A percentile compares a stretch with the other conserved stretches of the same genome.
Conservation (phyloP, 1,140 invertebrate species). For the Zaprionus ghesquierei region DNA sequence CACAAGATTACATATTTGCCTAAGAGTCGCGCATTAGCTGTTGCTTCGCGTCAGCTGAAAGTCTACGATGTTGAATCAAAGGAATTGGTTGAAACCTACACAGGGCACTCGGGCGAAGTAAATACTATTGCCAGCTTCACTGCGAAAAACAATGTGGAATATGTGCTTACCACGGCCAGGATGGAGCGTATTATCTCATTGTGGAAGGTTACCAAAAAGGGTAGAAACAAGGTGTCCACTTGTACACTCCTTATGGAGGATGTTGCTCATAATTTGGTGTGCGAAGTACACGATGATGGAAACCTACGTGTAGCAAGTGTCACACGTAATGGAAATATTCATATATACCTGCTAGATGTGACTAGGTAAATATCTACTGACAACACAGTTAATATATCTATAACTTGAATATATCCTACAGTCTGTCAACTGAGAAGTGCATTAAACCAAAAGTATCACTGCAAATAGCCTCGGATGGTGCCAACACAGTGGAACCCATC, state of each 20-base stretch:
- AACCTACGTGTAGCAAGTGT: constrained; percentile 85
- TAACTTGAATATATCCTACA: constrained; percentile 26
- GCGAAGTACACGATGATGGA: constrained; percentile 82
- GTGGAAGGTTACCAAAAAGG: constrained; percentile 73
- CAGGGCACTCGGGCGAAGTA: constrained; percentile 87
- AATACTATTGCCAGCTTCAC: constrained; percentile 84
- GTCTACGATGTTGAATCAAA: constrained; percentile 86
- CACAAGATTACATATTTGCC: constrained; percentile 87
- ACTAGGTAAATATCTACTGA: constrained; percentile 85
- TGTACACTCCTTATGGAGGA: constrained; percentile 88
- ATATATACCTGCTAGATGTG: constrained; percentile 89
- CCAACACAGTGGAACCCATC: constrained; percentile 84
- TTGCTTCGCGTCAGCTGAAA: constrained; percentile 87
- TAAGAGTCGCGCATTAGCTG: constrained; percentile 85
- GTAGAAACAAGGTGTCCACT: constrained; percentile 75
- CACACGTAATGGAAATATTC: constrained; percentile 89
- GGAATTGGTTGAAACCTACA: constrained; percentile 86
- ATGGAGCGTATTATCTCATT: constrained; percentile 80
- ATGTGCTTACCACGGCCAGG: constrained; percentile 85
- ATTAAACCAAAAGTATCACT: constrained; percentile 88
- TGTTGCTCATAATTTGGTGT: constrained; percentile 84
- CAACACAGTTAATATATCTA: background rate
- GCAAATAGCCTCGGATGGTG: constrained; percentile 86
- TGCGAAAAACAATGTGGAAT: constrained; percentile 77
- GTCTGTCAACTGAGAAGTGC: constrained; percentile 86